Base-by-base conservation (phyloP, 2,888 invertebrate species). In the Pyrrhia umbra region DNA sequence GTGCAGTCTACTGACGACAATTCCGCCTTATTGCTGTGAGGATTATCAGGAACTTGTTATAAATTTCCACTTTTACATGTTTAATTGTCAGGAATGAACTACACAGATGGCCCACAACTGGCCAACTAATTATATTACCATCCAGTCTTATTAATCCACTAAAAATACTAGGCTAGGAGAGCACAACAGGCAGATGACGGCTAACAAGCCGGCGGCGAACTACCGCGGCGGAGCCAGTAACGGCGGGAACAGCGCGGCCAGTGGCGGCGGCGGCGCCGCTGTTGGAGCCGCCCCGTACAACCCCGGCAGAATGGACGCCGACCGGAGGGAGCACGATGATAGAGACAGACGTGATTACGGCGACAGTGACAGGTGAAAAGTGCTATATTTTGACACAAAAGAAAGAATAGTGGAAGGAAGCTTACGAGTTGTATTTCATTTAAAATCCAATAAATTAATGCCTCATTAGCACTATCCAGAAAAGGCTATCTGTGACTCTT, bases 291-390 rank as follows among this genome's bases (percentile, higher is more conserved):
- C 52, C 49, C 75, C 74, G 39, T 89, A 89, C 85, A 88, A 88
- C 73, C 88, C 91, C 0, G 85, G 85, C 20, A 83, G 90, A 40
- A 84, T 82, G 80, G 93, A 93, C 67, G 69, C 86, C 1, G 94
- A 93, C 82, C 83, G 92, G 0, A 88, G 94, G 37, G 94, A 94
- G 37, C 94, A 94, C 62, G 94, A 95, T 67, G 94, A 95, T 75
- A 82, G 94, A 15, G 94, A 94, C 67, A 84, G 88, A 39, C 81
- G 92, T 2, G 94, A 94, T 77, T 94, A 94, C 56, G 89, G 89
- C 1, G 93, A 94, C 0, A 73, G 63, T 4, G 92, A 93, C 58
- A 90, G 90, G 90, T 91, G 37, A 50, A 47, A 0, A 16, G 16
- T 30, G 40, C 23, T 2, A 3, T 20, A 37, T 21, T 27, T 18